phyloP scores from a whole-genome alignment of 2,888 invertebrate species.

The Sceliomorpha sp. region DNA sequence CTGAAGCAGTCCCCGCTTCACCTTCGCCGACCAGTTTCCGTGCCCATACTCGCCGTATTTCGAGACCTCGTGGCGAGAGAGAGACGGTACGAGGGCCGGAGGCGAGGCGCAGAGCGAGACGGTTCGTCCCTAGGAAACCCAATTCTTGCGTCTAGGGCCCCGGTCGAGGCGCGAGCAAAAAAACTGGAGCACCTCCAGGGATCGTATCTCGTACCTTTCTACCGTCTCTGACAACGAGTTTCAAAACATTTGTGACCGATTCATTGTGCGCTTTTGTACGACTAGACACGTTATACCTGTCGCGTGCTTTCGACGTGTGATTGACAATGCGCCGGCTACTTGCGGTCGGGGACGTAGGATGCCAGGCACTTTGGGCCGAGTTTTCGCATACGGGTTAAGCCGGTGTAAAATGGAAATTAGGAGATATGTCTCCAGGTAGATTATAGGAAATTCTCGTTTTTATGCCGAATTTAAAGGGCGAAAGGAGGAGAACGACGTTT shows the following conservation, averaged over 20 bases:
- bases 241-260: constrained; percentile 60
- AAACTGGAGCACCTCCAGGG: constrained; percentile 55
- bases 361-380: too few relatives aligned
- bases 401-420: too few relatives aligned
- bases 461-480: too few relatives aligned
- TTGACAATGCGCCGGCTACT: too few relatives aligned
- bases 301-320: constrained; percentile 51
- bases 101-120: constrained; percentile 20
- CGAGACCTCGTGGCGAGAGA: constrained; percentile 32
- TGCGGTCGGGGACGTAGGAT: too few relatives aligned
- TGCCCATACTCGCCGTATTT: constrained; percentile 61
- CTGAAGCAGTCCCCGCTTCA: constrained; percentile 20
- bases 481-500: too few relatives aligned
- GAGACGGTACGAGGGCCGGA: constrained; percentile 13
- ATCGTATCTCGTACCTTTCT: constrained; percentile 53
- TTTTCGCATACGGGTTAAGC: too few relatives aligned
- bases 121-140: constrained; percentile 46
- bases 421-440: too few relatives aligned
- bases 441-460: too few relatives aligned
- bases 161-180: constrained; percentile 49
- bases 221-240: constrained; percentile 58
- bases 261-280: constrained; percentile 59
- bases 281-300: constrained; percentile 59
- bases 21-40: constrained; percentile 68
- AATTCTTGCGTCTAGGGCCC: constrained; percentile 48